These are phyloP conservation scores for Caenorhabditis virilis DNA, from an alignment of 2,888 invertebrate genomes.

Conservation along the genomic window DNA sequence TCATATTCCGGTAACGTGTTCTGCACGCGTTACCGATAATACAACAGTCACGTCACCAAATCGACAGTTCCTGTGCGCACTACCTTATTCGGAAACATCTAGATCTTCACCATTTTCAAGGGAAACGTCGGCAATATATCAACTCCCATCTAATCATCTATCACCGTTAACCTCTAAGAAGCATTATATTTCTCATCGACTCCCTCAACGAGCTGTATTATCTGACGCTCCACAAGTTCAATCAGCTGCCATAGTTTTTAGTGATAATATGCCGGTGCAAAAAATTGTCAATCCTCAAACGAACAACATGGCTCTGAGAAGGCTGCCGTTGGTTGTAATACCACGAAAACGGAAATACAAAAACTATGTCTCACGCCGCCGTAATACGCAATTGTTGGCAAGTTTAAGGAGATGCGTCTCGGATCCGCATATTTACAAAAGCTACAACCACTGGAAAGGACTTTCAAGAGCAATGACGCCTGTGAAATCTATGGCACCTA, in stretches of 20 bases:
- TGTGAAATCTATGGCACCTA: slow-evolving; percentile 20
- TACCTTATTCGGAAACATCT: slow-evolving; percentile 29
- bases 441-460: slow-evolving; percentile 62
- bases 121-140: slow-evolving; percentile 5
- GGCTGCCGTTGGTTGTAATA: slow-evolving; percentile 65
- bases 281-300: slow-evolving; percentile 7
- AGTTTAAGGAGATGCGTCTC: slow-evolving; percentile 59
- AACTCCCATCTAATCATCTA: slow-evolving; percentile 10
- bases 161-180: slow-evolving; percentile 36
- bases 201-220: slow-evolving; percentile 56
- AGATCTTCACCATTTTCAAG: slow-evolving; percentile 26
- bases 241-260: slow-evolving; percentile 44
- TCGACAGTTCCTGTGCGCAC: background rate
- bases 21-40: slow-evolving; percentile 19
- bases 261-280: slow-evolving; percentile 5
- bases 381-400: slow-evolving; percentile 60
- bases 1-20: slow-evolving; percentile 6
- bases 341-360: slow-evolving; percentile 66
- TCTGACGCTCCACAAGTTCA: slow-evolving; percentile 49
- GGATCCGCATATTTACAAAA: slow-evolving; percentile 63
- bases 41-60: slow-evolving; percentile 23
- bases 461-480: slow-evolving; percentile 47
- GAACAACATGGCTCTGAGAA: slow-evolving; percentile 44
- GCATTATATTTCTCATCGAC: slow-evolving; percentile 58
- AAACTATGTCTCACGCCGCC: slow-evolving; percentile 63